Percentiles rank a stretch among this genome's conserved stretches.
phyloP scores from a whole-genome alignment of 2,113 vertebrate species.

The Phrynocephalus versicolor region DNA sequence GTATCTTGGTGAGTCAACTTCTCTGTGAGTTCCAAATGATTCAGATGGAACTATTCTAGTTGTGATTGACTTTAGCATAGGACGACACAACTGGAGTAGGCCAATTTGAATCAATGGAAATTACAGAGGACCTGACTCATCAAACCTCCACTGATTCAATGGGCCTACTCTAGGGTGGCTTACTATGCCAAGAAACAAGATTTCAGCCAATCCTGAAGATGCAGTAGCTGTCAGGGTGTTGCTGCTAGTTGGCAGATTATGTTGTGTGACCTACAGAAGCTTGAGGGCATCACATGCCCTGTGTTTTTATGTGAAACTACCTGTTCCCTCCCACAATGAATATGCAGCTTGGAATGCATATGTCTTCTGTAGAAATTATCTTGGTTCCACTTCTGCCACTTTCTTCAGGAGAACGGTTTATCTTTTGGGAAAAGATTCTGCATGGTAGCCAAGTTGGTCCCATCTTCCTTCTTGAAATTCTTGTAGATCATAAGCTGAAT shows the following conservation, averaged over 20 bases:
- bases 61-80: too few relatives aligned
- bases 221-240: neutral
- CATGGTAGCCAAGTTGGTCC: neutral
- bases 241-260: neutral
- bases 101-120: too few relatives aligned
- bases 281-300: neutral
- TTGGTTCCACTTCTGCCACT: neutral
- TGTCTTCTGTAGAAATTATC: neutral
- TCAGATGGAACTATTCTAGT: too few relatives aligned
- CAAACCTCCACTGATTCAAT: too few relatives aligned
- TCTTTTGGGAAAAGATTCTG: neutral
- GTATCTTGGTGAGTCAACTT: too few relatives aligned
- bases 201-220: neutral
- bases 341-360: neutral
- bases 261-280: neutral
- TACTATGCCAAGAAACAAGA: too few relatives aligned
- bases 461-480: too few relatives aligned
- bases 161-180: too few relatives aligned
- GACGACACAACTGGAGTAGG: too few relatives aligned
- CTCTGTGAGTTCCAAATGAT: too few relatives aligned
- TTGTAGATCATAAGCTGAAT: too few relatives aligned
- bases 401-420: neutral
- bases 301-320: neutral
- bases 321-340: neutral
- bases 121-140: too few relatives aligned